Conservation (phyloP, 2,797 vertebrate species). For the Onychomys arenicola region DNA sequence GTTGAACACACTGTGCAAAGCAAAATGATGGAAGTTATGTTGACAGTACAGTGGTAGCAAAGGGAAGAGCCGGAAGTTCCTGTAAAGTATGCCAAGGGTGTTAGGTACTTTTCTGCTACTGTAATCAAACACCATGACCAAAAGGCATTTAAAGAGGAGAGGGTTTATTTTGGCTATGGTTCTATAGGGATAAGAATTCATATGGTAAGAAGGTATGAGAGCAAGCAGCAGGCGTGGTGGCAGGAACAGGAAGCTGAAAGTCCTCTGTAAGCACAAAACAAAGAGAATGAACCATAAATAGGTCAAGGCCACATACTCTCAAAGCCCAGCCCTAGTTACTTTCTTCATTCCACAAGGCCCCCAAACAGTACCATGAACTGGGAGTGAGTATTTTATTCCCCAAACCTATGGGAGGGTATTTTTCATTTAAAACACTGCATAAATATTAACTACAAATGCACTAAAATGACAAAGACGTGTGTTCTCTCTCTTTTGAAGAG, state of each 20-base stretch:
- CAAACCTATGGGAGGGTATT: background rate
- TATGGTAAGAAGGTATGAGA: no score
- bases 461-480: no score
- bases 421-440: background rate
- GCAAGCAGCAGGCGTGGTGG: no score
- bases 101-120: background rate
- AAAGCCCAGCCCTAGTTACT: background rate
- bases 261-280: background rate
- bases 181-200: no score
- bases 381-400: background rate
- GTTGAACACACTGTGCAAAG: background rate
- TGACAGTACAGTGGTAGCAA: no score
- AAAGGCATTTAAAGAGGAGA: background rate
- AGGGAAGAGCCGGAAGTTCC: background rate
- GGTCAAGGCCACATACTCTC: background rate
- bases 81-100: background rate
- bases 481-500: background rate
- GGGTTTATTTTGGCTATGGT: background rate
- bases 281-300: no score
- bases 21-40: background rate
- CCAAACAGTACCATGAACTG: background rate
- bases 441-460: background rate
- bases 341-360: background rate
- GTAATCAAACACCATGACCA: background rate
- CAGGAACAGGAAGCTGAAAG: background rate